Percentiles rank a stretch among this genome's conserved stretches.
Conservation (phyloP, 2,797 vertebrate species). For the Protonibea diacanthus region DNA sequence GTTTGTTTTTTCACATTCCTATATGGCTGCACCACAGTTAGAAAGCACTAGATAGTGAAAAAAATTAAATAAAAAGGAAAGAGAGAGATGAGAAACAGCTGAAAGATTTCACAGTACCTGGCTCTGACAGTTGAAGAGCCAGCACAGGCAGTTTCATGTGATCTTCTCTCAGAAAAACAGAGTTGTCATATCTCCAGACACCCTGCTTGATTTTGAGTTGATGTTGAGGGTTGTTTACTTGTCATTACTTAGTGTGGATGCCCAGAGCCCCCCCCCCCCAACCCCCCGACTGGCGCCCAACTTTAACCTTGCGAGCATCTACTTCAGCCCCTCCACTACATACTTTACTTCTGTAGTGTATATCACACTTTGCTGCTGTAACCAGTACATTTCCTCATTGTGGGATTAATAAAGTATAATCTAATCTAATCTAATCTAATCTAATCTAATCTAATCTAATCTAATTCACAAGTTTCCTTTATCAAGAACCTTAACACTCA, state of each 20-base stretch:
- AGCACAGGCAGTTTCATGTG: background rate
- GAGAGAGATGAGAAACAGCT: constrained; percentile 2
- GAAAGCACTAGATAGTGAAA: background rate
- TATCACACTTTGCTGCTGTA: too few relatives aligned
- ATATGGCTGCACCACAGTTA: background rate
- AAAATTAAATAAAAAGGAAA: background rate
- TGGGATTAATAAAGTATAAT: too few relatives aligned
- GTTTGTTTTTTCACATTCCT: background rate
- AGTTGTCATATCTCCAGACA: constrained; percentile 1
- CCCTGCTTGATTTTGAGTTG: background rate
- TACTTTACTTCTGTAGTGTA: too few relatives aligned
- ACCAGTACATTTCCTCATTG: too few relatives aligned
- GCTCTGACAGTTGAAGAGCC: background rate
- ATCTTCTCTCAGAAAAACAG: constrained; percentile 12
- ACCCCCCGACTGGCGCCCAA: too few relatives aligned
- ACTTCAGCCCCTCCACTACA: too few relatives aligned
- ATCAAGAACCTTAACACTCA: too few relatives aligned
- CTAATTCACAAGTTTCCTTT: too few relatives aligned
- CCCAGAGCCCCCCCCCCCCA: too few relatives aligned
- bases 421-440: too few relatives aligned
- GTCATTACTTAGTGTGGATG: background rate
- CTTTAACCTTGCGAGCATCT: too few relatives aligned
- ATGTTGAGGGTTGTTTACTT: background rate
- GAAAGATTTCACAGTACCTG: constrained; percentile 13
- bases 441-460: too few relatives aligned